Evolutionary conservation across 2,113 vertebrate genomes (phyloP), one percentile per base, ranked within the genome.

Genomic region (Lonchura striata): DNA sequence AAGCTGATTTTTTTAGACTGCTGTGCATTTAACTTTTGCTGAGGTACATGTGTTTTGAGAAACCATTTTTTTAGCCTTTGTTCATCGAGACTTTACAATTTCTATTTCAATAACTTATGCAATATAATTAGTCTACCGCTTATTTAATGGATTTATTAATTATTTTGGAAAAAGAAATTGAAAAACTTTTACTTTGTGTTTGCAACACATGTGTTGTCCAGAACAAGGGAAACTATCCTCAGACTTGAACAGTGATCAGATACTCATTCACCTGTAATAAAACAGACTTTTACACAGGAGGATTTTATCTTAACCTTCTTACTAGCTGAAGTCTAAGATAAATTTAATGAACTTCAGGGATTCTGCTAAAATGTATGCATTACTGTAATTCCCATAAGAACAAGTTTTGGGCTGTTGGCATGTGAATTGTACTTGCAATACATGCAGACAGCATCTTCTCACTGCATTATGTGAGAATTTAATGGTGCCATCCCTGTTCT

Each of bases 1-100:
- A 53, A 68, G 74, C n/a, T 84, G 24, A 47, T 68, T 90, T 94
- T 86, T 95, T 93, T 86, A 93, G 82, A 84, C 23, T 84, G 39
- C 42, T 69, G n/a, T 2, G 8, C 27, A 75, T 91, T 93, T 75
- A 85, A 68, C 78, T 95, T 93, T 74, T 90, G 90, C 83, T 91
- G 89, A 93, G 53, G 57, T 61, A 82, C 37, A 5, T 1, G 9
- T 68, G 50, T 94, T 96, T 93, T 88, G 93, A 94, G 68, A 82
- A 82, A 89, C 31, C 54, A 59, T 82, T 86, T 90, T 93, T 90
- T 91, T 88, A 79, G 52, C 84, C 28, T 72, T 90, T 80, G 44
- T 79, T 82, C 75, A 81, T 89, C 0, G 2, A 63, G 68, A 87
- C 66, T 78, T 94, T 95, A 90, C 61, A 66, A 82, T 94, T 96